phyloP scores from a whole-genome alignment of 2,113 vertebrate species.

The Pterocles orientalis region DNA sequence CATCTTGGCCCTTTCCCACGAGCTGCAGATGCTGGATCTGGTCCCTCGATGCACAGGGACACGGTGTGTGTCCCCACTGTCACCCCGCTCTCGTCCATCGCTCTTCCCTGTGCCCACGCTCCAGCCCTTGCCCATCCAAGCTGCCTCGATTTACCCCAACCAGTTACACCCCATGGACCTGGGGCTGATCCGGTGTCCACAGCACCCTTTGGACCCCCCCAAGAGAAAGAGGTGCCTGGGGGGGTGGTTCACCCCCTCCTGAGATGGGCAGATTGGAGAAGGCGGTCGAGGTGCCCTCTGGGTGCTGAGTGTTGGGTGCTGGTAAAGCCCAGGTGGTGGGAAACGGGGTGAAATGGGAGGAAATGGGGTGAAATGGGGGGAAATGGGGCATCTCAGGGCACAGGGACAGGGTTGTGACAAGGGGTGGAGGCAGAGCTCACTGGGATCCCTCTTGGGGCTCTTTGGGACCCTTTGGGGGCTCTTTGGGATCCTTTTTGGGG shows the following conservation, averaged over 20 bases:
- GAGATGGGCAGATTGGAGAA: neutral
- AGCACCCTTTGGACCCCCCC: neutral
- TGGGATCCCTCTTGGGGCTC: too few species aligned
- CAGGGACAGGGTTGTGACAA: neutral
- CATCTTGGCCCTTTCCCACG: neutral
- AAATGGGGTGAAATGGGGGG: neutral
- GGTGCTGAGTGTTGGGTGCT: neutral
- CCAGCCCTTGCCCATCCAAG: neutral
- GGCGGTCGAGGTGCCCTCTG: neutral
- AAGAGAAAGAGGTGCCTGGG: neutral
- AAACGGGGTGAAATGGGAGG: too few species aligned
- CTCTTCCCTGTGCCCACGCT: neutral
- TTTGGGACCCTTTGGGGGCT: too few species aligned
- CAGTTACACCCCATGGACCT: too few species aligned
- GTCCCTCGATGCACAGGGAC: neutral
- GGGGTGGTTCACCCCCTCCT: fast-evolving
- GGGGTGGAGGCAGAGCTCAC: neutral
- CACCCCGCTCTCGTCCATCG: neutral
- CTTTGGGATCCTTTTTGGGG: too few species aligned
- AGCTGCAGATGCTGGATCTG: neutral
- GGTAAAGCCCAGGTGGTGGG: neutral
- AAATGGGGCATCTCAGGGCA: too few species aligned
- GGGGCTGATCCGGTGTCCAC: neutral
- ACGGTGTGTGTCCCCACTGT: fast-evolving
- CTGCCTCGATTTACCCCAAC: neutral